These are phyloP conservation scores for Amblyopsis rosae DNA, from an alignment of 2,113 vertebrate species.

Conservation along the genomic window DNA sequence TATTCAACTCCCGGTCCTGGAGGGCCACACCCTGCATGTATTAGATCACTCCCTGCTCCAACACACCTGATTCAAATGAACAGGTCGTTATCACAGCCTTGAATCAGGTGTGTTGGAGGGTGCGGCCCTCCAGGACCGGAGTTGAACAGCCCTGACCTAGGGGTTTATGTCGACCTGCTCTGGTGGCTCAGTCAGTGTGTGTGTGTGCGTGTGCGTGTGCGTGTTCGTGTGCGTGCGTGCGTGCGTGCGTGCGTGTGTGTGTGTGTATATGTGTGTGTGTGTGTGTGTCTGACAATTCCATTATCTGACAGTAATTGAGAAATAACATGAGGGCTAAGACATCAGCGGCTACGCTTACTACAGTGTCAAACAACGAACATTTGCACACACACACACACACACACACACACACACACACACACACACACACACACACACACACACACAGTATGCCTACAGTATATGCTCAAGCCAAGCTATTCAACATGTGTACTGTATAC, in stretches of 20 bases:
- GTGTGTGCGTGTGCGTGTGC: slow-evolving; percentile 10
- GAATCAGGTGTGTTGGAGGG: too few species aligned
- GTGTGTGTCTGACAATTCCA: background rate
- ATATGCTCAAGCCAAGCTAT: slow-evolving; percentile 6
- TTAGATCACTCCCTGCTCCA: too few species aligned
- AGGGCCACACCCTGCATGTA: too few species aligned
- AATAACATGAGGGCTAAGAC: slow-evolving; percentile 1
- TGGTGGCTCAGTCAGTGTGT: slow-evolving; percentile 31
- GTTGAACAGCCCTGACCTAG: too few species aligned
- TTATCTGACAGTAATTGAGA: slow-evolving; percentile 5
- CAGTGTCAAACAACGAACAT: slow-evolving; percentile 1
- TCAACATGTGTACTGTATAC: slow-evolving; percentile 1
- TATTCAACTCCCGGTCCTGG: too few species aligned
- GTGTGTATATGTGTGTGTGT: slow-evolving; percentile 4
- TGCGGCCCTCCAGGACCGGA: too few species aligned
- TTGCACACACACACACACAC: background rate
- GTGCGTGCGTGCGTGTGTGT: slow-evolving; percentile 1
- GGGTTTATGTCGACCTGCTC: slow-evolving; percentile 31
- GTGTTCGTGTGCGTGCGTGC: background rate
- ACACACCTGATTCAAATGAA: too few species aligned
- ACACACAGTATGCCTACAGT: background rate
- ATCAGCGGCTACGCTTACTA: background rate
- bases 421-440: slow-evolving; percentile 9
- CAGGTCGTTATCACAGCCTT: too few species aligned
- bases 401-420: background rate